Evolutionary conservation across 2,113 vertebrate species (phyloP).

Genomic region (Tragelaphus scriptus): DNA sequence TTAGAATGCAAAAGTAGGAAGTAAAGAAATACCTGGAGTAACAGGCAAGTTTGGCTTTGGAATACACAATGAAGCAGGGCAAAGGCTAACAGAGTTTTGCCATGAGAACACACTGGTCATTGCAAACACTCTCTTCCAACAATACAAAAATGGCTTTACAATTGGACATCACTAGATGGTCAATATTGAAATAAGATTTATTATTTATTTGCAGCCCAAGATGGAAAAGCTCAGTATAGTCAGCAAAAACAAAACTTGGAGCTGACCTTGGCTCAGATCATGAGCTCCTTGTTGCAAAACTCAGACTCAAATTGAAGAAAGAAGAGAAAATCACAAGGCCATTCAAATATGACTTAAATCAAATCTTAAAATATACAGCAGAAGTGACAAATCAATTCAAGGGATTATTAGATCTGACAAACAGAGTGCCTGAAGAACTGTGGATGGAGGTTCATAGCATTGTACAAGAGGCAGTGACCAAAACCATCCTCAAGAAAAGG

Average conservation of each 20-base stretch:
- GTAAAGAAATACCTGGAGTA: background rate
- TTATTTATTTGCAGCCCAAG: background rate
- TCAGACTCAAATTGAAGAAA: background rate
- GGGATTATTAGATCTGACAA: background rate
- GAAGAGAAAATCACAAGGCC: background rate
- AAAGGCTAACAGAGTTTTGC: background rate
- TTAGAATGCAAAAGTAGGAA: background rate
- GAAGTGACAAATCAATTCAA: background rate
- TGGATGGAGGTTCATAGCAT: background rate
- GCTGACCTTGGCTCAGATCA: background rate
- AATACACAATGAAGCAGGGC: background rate
- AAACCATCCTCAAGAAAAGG: background rate
- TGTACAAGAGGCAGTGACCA: background rate
- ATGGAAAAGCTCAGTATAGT: background rate
- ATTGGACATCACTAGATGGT: background rate
- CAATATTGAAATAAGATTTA: background rate
- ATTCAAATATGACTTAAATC: background rate
- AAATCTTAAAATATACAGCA: background rate
- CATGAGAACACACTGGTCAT: background rate
- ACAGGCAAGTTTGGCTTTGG: background rate
- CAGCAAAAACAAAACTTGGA: background rate
- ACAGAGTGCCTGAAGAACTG: background rate
- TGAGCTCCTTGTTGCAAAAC: background rate
- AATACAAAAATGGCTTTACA: background rate
- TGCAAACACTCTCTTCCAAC: background rate